phyloP scores from a whole-genome alignment of 2,113 vertebrate species.

The Chloroceryle aenea region DNA sequence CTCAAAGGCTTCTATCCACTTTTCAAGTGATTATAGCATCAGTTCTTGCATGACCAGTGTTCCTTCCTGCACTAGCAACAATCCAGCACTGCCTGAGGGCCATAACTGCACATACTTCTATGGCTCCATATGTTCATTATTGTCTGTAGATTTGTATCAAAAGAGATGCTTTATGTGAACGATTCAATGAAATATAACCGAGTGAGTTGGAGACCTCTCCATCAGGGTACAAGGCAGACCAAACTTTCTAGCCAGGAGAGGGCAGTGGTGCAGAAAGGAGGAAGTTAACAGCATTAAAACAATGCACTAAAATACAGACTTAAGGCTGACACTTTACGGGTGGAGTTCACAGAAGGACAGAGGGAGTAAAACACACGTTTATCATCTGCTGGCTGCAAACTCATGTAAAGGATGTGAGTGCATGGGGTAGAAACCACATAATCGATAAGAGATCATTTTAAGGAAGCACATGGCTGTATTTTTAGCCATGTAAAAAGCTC shows the following conservation, averaged over 20 bases:
- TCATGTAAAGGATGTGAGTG: background rate
- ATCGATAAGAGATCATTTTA: slow-evolving; percentile 15
- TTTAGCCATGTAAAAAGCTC: slow-evolving; percentile 11
- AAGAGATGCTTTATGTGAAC: background rate
- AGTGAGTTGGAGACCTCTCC: background rate
- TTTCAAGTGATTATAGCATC: background rate
- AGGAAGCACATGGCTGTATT: slow-evolving; percentile 28
- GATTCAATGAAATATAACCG: accelerated
- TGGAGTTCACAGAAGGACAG: background rate
- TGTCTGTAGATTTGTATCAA: background rate
- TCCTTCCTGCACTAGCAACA: background rate
- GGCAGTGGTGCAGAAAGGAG: background rate
- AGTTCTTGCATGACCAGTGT: background rate
- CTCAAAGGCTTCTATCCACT: background rate
- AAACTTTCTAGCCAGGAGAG: slow-evolving; percentile 35
- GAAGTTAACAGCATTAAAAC: background rate
- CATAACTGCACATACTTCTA: background rate
- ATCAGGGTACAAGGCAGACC: background rate
- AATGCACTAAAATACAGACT: background rate
- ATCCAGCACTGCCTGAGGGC: background rate
- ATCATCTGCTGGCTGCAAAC: background rate
- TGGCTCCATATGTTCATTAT: background rate
- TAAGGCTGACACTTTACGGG: background rate
- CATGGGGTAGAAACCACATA: background rate
- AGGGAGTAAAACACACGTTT: background rate